These are phyloP conservation scores for Myiopsitta monachus DNA, from an alignment of 2,113 vertebrate species.

Conservation along the genomic window DNA sequence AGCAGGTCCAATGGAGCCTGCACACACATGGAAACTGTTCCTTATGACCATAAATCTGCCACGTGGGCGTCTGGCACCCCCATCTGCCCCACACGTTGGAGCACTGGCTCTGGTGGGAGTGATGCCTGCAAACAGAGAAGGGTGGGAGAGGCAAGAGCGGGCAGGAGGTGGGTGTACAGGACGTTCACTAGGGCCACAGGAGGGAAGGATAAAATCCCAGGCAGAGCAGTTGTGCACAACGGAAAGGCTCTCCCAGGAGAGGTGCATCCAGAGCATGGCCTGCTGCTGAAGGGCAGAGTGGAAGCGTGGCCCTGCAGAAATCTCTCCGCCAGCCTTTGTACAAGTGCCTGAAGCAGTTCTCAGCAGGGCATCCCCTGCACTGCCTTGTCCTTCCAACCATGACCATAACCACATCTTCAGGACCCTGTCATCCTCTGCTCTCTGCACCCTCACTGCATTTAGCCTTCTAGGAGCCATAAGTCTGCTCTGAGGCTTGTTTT, in stretches of 20 bases:
- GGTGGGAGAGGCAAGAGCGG: neutral
- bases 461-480: neutral
- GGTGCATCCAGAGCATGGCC: neutral
- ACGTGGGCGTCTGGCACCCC: neutral
- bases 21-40: constrained; percentile 3
- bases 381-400: neutral
- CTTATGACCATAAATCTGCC: neutral
- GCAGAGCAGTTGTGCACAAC: neutral
- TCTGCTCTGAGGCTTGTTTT: neutral
- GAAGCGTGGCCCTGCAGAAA: neutral
- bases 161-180: neutral
- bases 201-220: fast-evolving
- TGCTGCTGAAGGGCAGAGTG: neutral
- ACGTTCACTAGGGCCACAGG: fast-evolving
- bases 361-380: neutral
- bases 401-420: neutral
- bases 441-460: neutral
- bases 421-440: neutral
- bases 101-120: neutral
- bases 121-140: neutral
- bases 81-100: neutral
- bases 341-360: neutral
- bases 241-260: neutral
- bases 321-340: neutral
- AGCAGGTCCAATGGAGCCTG: neutral